Percentiles rank a stretch among this genome's conserved stretches.
phyloP scores from a whole-genome alignment of 1,140 invertebrate species.

The Ostrea denselamellosa region DNA sequence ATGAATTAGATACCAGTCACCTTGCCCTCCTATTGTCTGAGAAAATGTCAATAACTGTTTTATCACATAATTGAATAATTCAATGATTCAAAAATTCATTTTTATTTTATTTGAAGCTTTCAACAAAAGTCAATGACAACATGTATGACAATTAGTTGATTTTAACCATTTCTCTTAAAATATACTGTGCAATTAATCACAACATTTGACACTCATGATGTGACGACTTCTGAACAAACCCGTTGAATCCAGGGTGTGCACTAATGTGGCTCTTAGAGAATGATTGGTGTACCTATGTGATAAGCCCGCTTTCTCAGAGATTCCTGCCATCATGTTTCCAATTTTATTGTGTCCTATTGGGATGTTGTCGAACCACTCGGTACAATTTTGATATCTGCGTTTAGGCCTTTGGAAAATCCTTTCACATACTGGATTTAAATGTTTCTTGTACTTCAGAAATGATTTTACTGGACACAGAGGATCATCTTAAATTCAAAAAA shows the following conservation, averaged over 20 bases:
- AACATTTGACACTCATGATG: neutral
- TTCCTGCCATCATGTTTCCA: slow-evolving; percentile 23
- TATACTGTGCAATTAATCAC: too few species aligned
- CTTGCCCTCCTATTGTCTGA: too few species aligned
- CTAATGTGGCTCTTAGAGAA: slow-evolving; percentile 33
- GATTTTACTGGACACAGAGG: slow-evolving; percentile 36
- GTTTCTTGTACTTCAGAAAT: slow-evolving; percentile 38
- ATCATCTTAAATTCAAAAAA: neutral
- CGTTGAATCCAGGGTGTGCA: slow-evolving; percentile 16
- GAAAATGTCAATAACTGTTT: too few species aligned
- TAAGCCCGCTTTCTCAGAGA: slow-evolving; percentile 35
- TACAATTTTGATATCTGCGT: neutral
- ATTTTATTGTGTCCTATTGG: slow-evolving; percentile 45
- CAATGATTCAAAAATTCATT: too few species aligned
- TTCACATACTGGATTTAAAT: slow-evolving; percentile 38
- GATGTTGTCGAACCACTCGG: slow-evolving; percentile 42
- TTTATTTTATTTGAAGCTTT: too few species aligned
- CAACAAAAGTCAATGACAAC: too few species aligned
- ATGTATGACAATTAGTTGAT: too few species aligned
- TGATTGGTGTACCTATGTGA: slow-evolving; percentile 43
- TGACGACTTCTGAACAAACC: neutral
- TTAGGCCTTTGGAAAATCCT: slow-evolving; percentile 29
- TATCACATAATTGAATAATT: too few species aligned
- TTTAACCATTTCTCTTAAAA: too few species aligned
- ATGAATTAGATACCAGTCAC: too few species aligned